phyloP scores from a whole-genome alignment of 2,888 invertebrate species.

The Sinelater perroti region DNA sequence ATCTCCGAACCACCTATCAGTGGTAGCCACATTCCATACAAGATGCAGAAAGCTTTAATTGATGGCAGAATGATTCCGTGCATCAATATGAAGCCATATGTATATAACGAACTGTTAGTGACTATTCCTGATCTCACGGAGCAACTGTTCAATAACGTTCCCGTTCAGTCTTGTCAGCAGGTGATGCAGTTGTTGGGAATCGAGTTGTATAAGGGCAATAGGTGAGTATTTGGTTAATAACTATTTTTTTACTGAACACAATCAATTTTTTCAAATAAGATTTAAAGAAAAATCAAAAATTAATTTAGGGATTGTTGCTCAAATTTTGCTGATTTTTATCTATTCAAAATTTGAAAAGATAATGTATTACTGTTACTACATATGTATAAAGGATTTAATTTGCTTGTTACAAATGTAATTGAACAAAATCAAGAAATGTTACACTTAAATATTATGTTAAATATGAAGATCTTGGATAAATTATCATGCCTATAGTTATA shows the following conservation, averaged over 20 bases:
- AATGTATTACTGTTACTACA: no score
- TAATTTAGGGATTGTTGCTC: no score
- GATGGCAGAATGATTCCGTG: constrained; percentile 84
- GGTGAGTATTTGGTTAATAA: constrained; percentile 66
- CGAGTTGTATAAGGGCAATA: constrained; percentile 83
- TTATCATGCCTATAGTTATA: no score
- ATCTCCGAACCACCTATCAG: constrained; percentile 75
- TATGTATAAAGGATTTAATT: no score
- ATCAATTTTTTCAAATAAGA: background rate
- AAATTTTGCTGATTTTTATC: background rate
- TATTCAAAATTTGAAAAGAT: background rate
- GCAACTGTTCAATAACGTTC: constrained; percentile 81
- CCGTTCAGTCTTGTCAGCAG: constrained; percentile 78
- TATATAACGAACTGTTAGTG: constrained; percentile 82
- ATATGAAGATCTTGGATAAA: no score
- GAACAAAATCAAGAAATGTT: no score
- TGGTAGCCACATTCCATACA: constrained; percentile 77
- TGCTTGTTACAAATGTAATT: no score
- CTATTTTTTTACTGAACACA: constrained; percentile 21
- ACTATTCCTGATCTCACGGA: constrained; percentile 82
- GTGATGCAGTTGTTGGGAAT: constrained; percentile 82
- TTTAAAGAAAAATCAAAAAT: no score
- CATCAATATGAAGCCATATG: constrained; percentile 87
- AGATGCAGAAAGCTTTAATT: constrained; percentile 82
- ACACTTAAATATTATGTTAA: no score